phyloP scores from a whole-genome alignment of 2,797 vertebrate species.

The Hirundo rustica region DNA sequence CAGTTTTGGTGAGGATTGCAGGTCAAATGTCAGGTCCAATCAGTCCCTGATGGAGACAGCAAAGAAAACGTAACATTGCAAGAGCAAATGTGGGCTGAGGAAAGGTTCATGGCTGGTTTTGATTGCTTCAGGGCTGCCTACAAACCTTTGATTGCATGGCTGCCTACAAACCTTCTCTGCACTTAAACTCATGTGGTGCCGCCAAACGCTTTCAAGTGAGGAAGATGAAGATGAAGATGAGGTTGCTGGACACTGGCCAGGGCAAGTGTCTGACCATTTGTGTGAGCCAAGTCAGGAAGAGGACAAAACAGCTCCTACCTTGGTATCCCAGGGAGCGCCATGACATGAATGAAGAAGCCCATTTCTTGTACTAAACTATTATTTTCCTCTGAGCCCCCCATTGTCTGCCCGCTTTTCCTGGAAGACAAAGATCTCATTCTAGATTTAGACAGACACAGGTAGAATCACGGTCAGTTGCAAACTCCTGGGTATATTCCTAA shows the following conservation, averaged over 20 bases:
- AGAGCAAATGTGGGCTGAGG: not conserved
- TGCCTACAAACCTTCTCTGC: not conserved
- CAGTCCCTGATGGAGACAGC: not conserved
- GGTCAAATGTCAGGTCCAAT: not conserved
- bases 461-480: not conserved
- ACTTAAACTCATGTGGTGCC: not conserved
- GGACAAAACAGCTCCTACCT: not conserved
- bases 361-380: not conserved
- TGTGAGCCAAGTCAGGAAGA: not conserved
- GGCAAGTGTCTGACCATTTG: not conserved
- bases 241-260: not conserved
- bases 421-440: not conserved
- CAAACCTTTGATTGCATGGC: not conserved
- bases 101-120: not conserved
- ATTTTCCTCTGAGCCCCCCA: not conserved
- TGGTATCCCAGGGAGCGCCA: not conserved
- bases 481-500: not conserved
- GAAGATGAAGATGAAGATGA: not conserved
- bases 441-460: not conserved
- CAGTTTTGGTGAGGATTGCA: not conserved
- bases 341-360: not conserved
- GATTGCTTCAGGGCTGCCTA: not conserved
- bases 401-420: not conserved
- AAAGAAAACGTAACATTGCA: not conserved
- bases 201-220: not conserved